These are phyloP conservation scores for Stercorarius parasiticus DNA, from an alignment of 2,113 vertebrate genomes.

Conservation along the genomic window DNA sequence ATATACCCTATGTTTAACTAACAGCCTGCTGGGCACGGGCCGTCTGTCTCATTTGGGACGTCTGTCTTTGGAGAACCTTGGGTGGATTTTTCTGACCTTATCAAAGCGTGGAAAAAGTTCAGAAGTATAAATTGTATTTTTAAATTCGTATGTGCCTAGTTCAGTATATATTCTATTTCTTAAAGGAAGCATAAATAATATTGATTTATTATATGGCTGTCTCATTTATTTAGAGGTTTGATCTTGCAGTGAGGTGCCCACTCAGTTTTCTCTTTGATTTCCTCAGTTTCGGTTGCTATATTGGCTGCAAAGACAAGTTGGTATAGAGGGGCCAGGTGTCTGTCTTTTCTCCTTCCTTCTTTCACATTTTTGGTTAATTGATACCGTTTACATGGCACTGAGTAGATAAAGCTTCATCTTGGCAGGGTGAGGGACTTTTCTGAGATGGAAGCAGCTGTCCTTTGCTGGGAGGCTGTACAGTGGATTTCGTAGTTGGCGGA, in stretches of 20 bases:
- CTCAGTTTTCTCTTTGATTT: not conserved
- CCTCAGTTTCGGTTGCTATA: not conserved
- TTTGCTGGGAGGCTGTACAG: not conserved
- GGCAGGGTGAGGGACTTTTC: not conserved
- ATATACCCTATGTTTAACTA: not conserved
- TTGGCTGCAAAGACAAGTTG: not conserved
- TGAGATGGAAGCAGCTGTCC: not conserved
- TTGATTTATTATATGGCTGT: not conserved
- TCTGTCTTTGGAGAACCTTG: not conserved
- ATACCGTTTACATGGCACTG: not conserved
- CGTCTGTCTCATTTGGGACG: not conserved
- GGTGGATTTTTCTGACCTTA: not conserved
- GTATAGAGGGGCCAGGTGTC: not conserved
- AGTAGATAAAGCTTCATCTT: not conserved
- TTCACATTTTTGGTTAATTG: not conserved
- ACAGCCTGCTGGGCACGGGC: not conserved
- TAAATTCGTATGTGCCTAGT: not conserved
- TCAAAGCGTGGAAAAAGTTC: not conserved
- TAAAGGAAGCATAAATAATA: not conserved
- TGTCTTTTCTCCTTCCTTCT: not conserved
- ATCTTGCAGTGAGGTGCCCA: not conserved
- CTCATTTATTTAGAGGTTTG: not conserved
- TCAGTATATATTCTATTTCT: not conserved
- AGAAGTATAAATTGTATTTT: not conserved
- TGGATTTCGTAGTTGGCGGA: not conserved